Conservation (phyloP, 2,113 vertebrate species). For the Henicopernis longicauda region DNA sequence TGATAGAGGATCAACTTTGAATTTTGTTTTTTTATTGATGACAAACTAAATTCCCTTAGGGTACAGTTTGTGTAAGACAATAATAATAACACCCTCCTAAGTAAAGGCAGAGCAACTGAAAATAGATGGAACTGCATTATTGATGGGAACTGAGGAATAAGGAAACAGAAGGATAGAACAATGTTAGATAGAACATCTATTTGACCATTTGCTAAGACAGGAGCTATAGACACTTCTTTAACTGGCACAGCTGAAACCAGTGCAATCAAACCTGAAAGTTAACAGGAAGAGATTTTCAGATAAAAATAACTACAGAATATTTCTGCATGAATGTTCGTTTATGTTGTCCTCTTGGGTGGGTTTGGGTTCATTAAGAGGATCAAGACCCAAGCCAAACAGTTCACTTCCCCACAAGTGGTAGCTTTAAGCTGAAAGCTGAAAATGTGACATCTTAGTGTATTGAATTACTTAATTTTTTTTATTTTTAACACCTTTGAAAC, state of each 20-base stretch:
- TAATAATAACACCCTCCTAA: not conserved
- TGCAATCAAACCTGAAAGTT: not conserved
- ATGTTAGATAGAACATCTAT: not conserved
- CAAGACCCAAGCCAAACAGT: not conserved
- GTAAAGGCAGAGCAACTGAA: not conserved
- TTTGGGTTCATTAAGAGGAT: not conserved
- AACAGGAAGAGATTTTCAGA: not conserved
- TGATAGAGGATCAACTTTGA: not conserved
- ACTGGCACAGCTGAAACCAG: not conserved
- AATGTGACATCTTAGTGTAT: not conserved
- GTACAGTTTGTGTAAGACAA: not conserved
- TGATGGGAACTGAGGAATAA: not conserved
- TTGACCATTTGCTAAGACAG: not conserved
- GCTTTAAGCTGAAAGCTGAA: not conserved
- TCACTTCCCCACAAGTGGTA: not conserved
- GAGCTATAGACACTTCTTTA: not conserved
- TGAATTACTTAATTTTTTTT: not conserved
- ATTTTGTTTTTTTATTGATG: not conserved
- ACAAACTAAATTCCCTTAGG: not conserved
- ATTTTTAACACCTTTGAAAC: not conserved
- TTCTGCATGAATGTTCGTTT: not conserved
- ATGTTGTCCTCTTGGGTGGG: accelerated
- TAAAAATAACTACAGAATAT: not conserved
- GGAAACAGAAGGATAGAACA: not conserved
- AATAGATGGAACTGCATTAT: not conserved